Evolutionary conservation across 2,888 invertebrate genomes (phyloP).

Genomic region (Podabrus alpinus): DNA sequence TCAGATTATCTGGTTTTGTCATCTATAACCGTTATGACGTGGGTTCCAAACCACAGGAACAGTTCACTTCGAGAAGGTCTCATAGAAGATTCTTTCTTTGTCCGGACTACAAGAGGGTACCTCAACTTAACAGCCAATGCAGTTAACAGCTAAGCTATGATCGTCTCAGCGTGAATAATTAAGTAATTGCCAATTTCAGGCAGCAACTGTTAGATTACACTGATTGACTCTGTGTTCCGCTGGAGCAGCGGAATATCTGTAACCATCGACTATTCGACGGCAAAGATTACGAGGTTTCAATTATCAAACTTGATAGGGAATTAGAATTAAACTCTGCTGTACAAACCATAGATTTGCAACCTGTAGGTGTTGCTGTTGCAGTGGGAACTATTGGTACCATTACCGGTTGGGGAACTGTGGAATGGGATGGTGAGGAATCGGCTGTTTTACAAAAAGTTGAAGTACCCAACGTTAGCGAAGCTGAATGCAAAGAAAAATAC

Average conservation of each 20-base stretch:
- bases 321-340: background rate
- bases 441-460: constrained; percentile 1
- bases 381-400: background rate
- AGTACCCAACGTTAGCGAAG: background rate
- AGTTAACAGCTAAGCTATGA: too few species aligned
- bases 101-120: too few species aligned
- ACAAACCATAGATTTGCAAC: background rate
- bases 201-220: too few species aligned
- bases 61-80: too few species aligned
- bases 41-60: too few species aligned
- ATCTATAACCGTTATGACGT: too few species aligned
- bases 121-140: too few species aligned
- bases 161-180: too few species aligned
- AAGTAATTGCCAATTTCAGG: too few species aligned
- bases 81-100: too few species aligned
- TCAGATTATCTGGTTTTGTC: background rate
- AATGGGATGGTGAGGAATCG: background rate
- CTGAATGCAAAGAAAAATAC: background rate
- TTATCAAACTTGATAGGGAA: background rate
- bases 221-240: too few species aligned
- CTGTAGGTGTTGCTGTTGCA: background rate
- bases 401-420: background rate
- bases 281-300: constrained; percentile 1
- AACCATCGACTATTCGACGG: background rate
- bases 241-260: background rate